Evolutionary conservation across 2,888 invertebrate species (phyloP).

Genomic region (Dryomyza anilis): DNA sequence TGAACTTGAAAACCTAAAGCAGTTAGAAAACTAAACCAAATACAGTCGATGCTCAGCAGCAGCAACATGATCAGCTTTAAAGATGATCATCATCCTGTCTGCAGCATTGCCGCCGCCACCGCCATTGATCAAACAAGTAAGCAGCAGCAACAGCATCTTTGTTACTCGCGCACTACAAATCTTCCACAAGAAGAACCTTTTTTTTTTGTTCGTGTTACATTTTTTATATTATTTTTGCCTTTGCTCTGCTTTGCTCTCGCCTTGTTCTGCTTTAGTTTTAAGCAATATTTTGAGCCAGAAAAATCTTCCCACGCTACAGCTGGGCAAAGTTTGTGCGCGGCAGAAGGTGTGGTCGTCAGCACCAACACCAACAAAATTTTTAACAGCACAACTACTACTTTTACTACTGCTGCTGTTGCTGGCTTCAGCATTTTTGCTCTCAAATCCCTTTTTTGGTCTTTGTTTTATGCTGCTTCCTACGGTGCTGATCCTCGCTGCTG

Average conservation of each 20-base stretch:
- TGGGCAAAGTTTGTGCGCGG: constrained; percentile 35
- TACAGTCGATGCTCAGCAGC: not conserved
- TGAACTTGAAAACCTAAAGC: not conserved
- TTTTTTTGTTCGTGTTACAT: constrained; percentile 31
- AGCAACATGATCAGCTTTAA: not conserved
- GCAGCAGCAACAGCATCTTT: constrained; percentile 1
- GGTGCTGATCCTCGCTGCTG: constrained; percentile 21
- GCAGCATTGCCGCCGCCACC: too few relatives aligned
- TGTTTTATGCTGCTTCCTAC: constrained; percentile 10
- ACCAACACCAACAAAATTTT: not conserved
- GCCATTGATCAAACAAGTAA: not conserved
- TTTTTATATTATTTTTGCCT: constrained; percentile 25
- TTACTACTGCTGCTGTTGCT: constrained; percentile 10
- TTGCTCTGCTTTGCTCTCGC: constrained; percentile 13
- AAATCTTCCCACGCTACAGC: constrained; percentile 61
- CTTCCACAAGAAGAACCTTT: constrained; percentile 21
- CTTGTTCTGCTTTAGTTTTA: not conserved
- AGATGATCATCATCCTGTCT: too few relatives aligned
- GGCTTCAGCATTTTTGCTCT: constrained; percentile 10
- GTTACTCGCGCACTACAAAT: not conserved
- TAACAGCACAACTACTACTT: not conserved
- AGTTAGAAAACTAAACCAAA: not conserved
- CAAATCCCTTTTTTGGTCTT: constrained; percentile 25
- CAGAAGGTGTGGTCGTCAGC: constrained; percentile 23
- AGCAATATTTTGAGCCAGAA: constrained; percentile 37